Base-by-base conservation (phyloP, 2,797 vertebrate genomes). In the Oreochromis grahami region DNA sequence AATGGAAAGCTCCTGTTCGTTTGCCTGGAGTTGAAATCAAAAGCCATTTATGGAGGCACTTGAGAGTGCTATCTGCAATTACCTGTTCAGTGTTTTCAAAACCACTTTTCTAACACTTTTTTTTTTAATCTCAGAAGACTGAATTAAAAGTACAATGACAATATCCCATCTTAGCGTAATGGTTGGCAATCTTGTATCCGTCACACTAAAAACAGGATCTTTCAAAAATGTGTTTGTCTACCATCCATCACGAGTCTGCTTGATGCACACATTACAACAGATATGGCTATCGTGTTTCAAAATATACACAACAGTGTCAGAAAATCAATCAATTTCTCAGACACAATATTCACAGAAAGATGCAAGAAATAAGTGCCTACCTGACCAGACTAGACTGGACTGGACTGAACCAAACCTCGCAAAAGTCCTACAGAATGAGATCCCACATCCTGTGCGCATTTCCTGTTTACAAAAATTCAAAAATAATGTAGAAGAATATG, bases 1-100 rank as follows among this genome's bases (percentile, higher is more conserved):
- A 86, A 86, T 91, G 82, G 77, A 89, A 85, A 77, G 80, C 85
- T 88, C 41, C 52, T 83, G 80, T 89, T 89, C 14, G 32, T 87
- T 84, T 85, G 72, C 21, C 77, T 80, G 52, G 51, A 83, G 55
- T 82, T 88, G n/a, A 84, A 90, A 89, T 89, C 77, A 87, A 85
- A 89, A 82, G 55, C 51, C 79, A 76, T 87, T 90, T 79, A 79
- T 76, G 53, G 43, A 88, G 60, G 74, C 79, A 79, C 43, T 78
- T 80, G 76, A 79, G 80, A 91, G 81, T 48, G 63, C 52, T 48
- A 29, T 63, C n/a, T 43, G 83, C 85, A 91, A 88, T 90, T 70
- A 85, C 60, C 81, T 80, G 78, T 36, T 82, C 60, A 76, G 36
- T 50, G 55, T 80, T 92, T 83, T 81, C 11, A 80, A 80, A 86